A percentile compares a stretch with the other conserved stretches of the same genome.
These are phyloP conservation scores for Aphidius gifuensis DNA, from an alignment of 1,140 invertebrate species.

Conservation along the genomic window DNA sequence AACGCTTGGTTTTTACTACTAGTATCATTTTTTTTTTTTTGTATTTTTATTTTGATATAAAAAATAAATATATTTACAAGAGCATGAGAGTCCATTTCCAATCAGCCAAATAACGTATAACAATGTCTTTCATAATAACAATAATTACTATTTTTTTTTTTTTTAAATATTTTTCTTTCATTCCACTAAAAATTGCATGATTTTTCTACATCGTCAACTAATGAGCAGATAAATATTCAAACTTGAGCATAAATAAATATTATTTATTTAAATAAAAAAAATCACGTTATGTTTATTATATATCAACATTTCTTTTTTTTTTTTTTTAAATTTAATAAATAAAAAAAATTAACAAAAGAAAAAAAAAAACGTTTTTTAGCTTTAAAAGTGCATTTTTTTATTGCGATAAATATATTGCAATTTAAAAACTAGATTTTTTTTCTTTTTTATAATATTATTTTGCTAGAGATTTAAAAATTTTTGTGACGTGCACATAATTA, in stretches of 20 bases:
- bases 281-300: background rate
- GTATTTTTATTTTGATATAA: background rate
- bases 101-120: conserved; percentile 11
- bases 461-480: too few relatives aligned
- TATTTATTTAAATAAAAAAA: too few relatives aligned
- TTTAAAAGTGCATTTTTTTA: background rate
- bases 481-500: too few relatives aligned
- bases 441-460: too few relatives aligned
- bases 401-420: too few relatives aligned
- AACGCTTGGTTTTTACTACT: too few relatives aligned
- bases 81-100: conserved; percentile 10
- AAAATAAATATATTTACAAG: conserved; percentile 22
- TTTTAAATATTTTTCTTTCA: conserved; percentile 1
- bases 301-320: background rate
- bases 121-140: background rate
- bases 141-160: background rate
- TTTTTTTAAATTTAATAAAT: background rate
- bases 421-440: too few relatives aligned
- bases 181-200: background rate
- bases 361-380: background rate
- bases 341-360: background rate
- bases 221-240: too few relatives aligned
- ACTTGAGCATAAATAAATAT: too few relatives aligned
- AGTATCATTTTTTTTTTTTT: too few relatives aligned
- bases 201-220: too few relatives aligned